Evolutionary conservation across 2,797 vertebrate species (phyloP).

Genomic region (Takifugu rubripes): DNA sequence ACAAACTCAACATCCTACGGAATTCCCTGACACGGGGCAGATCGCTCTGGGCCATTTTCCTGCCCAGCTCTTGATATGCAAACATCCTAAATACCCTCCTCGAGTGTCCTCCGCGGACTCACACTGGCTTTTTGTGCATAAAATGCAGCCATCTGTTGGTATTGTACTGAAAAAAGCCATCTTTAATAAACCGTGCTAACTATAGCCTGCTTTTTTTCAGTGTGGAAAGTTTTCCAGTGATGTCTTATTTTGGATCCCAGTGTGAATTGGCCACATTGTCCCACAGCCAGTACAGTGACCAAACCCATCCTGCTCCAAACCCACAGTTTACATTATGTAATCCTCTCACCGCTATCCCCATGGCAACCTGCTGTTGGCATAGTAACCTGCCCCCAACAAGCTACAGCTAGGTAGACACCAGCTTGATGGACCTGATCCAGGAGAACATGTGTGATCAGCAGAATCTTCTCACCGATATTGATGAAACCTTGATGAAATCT

Average conservation of each 20-base stretch:
- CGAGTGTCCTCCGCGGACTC: background rate
- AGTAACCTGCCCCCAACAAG: constrained; percentile 48
- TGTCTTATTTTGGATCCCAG: constrained; percentile 32
- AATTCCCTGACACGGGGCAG: constrained; percentile 54
- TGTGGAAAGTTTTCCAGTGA: constrained; percentile 2
- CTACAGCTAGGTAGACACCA: constrained; percentile 41
- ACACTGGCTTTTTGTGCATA: background rate
- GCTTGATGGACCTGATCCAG: constrained; percentile 23
- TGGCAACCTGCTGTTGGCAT: constrained; percentile 46
- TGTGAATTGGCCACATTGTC: constrained; percentile 15
- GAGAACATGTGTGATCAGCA: constrained; percentile 33
- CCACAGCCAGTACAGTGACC: constrained; percentile 37
- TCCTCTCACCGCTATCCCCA: constrained; percentile 16
- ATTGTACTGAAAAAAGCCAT: too few relatives aligned
- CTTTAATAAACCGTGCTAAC: background rate
- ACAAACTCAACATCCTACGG: constrained; percentile 51
- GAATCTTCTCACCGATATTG: constrained; percentile 15
- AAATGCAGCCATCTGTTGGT: background rate
- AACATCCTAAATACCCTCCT: constrained; percentile 6
- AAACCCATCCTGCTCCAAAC: constrained; percentile 31
- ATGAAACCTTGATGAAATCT: background rate
- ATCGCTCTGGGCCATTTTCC: constrained; percentile 5
- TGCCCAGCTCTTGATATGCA: constrained; percentile 1
- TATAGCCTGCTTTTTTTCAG: background rate
- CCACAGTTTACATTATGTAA: constrained; percentile 51